Percentiles rank a stretch among this genome's conserved stretches.
phyloP scores from a whole-genome alignment of 2,797 vertebrate genomes.

The Ctenochaetus hawaiiensis region DNA sequence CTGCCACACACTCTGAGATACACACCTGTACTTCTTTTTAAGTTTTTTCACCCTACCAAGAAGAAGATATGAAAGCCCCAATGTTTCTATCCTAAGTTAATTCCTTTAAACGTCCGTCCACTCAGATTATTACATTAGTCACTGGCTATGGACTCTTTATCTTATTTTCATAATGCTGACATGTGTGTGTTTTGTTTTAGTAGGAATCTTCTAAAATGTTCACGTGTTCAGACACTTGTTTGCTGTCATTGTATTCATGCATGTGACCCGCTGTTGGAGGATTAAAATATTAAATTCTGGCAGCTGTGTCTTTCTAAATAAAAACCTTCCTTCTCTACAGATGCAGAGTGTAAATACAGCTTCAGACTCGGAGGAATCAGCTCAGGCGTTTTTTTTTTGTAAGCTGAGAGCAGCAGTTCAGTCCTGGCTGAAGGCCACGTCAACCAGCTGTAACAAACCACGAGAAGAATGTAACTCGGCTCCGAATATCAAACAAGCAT shows the following conservation, averaged over 20 bases:
- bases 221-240: too few species aligned
- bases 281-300: neutral
- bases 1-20: too few species aligned
- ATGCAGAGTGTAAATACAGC: slow-evolving; percentile 8
- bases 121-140: too few species aligned
- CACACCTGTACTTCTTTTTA: too few species aligned
- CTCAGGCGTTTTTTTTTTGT: neutral
- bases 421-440: slow-evolving; percentile 19
- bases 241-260: neutral
- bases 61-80: too few species aligned
- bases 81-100: too few species aligned
- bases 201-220: too few species aligned
- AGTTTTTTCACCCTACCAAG: too few species aligned
- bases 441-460: slow-evolving; percentile 27
- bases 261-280: neutral
- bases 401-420: slow-evolving; percentile 9
- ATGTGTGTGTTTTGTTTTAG: too few species aligned
- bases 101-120: too few species aligned
- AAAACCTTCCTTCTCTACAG: neutral
- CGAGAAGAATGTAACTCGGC: slow-evolving; percentile 13
- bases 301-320: neutral
- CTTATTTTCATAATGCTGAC: too few species aligned
- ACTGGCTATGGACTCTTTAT: too few species aligned
- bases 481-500: neutral
- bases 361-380: neutral